Evolutionary conservation across 2,797 vertebrate genomes (phyloP).

Genomic region (Brachymystax lenok): DNA sequence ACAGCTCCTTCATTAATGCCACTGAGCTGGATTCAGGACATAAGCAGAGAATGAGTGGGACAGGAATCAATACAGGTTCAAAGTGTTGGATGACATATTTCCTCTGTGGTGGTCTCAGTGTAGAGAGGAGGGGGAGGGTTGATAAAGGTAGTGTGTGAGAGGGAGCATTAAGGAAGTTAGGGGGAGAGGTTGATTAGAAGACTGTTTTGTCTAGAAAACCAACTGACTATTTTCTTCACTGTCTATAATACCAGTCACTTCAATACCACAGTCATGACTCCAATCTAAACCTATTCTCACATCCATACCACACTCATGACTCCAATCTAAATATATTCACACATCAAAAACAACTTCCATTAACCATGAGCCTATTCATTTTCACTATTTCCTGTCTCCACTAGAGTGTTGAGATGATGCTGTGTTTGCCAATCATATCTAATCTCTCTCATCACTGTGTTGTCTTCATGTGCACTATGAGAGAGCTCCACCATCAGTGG

Average conservation of each 20-base stretch:
- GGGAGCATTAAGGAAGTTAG: slow-evolving; percentile 6
- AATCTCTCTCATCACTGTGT: slow-evolving; percentile 41
- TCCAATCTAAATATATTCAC: background rate
- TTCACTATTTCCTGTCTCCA: background rate
- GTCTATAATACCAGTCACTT: no score
- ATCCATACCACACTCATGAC: no score
- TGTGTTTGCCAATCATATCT: slow-evolving; percentile 8
- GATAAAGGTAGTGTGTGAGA: background rate
- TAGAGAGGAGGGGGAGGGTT: slow-evolving; percentile 1
- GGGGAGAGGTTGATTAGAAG: slow-evolving; percentile 14
- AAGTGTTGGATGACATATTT: slow-evolving; percentile 78
- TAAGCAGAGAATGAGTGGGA: slow-evolving; percentile 73
- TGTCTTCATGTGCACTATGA: slow-evolving; percentile 30
- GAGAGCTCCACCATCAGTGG: background rate
- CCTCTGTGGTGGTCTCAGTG: slow-evolving; percentile 57
- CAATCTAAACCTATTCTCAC: background rate
- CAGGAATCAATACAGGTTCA: slow-evolving; percentile 74
- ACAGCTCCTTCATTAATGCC: slow-evolving; percentile 60
- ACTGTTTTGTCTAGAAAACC: no score
- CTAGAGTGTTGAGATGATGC: slow-evolving; percentile 36
- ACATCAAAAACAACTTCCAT: background rate
- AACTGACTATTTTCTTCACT: no score
- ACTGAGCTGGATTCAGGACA: slow-evolving; percentile 74
- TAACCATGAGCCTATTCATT: background rate
- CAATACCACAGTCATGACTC: background rate